Evolutionary conservation across 2,113 vertebrate species (phyloP), one percentile per base, ranked within the genome.

Genomic region (Hipposideros armiger): DNA sequence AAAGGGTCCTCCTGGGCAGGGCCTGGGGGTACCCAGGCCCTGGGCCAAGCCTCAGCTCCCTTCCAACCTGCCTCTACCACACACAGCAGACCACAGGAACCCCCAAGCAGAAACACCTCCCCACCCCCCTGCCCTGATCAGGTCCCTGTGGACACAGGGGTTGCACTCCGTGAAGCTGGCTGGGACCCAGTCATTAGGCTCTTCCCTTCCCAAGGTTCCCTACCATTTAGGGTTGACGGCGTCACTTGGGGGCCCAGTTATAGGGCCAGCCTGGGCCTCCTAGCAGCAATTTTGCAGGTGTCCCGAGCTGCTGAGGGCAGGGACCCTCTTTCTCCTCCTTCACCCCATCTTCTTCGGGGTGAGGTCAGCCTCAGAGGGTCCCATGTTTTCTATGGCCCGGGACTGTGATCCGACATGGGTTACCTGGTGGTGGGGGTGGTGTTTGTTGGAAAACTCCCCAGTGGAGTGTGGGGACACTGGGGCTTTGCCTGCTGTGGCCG

Each of bases 401-500:
- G 47, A 1, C 2, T 7, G n/a, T 7, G 14, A 7, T 2, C 24
- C 74, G 36, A 36, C 36, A 45, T 17, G 3, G 45, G 74, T 28
- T 30, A 10, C 56, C 19, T 5, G 42, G 24, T 10, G 40, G 22
- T 28, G 50, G 40, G 28, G 24, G 28, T 36, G 60, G 47, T 50
- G 58, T 42, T 32, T 0, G 10, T 83, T 24, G 54, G 15, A 20
- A 8, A 40, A 5, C 45, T n/a, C 66, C 76, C 56, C 7, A 0
- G 4, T 3, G 16, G 11, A 1, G 56, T 2, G 22, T 19, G 9
- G 1, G 24, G 1, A 7, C 1, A 0, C 0, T 0, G 9, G 32
- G 17, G 16, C n/a, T 60, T 1, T 5, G 8, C 42, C n/a, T 45
- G 11, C 0, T 0, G 2, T 0, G 2, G 36, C 26, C 28, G 52